Conservation (phyloP, 2,888 invertebrate species). For the Drosophila nr. medialis region DNA sequence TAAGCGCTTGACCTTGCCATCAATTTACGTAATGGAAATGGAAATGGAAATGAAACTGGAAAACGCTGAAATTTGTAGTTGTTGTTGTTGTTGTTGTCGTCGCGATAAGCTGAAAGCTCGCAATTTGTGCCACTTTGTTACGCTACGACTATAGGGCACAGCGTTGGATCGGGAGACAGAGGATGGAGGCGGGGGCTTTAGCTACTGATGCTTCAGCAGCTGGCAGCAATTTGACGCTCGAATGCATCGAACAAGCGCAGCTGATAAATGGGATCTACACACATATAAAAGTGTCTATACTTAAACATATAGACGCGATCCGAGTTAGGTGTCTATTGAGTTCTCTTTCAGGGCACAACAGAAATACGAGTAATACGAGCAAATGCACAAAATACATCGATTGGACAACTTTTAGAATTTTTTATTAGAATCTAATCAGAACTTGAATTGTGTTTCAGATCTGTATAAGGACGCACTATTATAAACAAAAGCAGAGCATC, state of each 20-base stretch:
- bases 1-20: slow-evolving; percentile 77
- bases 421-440: not conserved
- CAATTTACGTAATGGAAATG: slow-evolving; percentile 74
- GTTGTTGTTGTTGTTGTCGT: slow-evolving; percentile 17
- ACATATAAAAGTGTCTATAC: not conserved
- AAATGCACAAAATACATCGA: not conserved
- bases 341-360: not conserved
- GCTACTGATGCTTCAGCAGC: slow-evolving; percentile 34
- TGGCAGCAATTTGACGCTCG: slow-evolving; percentile 74
- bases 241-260: slow-evolving; percentile 44
- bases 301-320: not conserved
- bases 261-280: slow-evolving; percentile 21
- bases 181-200: not conserved
- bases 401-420: not conserved
- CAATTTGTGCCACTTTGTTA: slow-evolving; percentile 71
- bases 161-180: not conserved
- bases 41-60: slow-evolving; percentile 52
- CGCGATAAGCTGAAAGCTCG: slow-evolving; percentile 71
- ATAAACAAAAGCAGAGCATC: slow-evolving; percentile 47
- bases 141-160: slow-evolving; percentile 13
- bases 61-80: slow-evolving; percentile 51
- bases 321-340: not conserved
- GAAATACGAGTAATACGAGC: not conserved
- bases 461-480: slow-evolving; percentile 14
- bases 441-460: not conserved